Evolutionary conservation across 2,888 invertebrate species (phyloP), one percentile per base, ranked within the genome.

Genomic region (Chelonus formosanus): DNA sequence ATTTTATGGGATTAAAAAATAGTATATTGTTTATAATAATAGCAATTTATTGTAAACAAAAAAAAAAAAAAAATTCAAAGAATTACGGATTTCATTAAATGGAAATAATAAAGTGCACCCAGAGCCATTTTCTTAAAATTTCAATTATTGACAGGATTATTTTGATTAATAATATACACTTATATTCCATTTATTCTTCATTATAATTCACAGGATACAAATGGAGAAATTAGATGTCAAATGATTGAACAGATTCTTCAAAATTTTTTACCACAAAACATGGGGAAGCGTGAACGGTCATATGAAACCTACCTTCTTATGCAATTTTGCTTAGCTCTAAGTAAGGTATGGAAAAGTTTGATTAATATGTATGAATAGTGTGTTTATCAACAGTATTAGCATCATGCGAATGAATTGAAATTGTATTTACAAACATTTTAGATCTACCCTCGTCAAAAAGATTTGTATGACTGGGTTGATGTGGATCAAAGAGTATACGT

Each of bases 371-470:
- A 20, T 20, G 2, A 20, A 20, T 20, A 20, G 20, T 20, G 20
- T 20, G 20, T 1, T 20, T 20, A 20, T 20, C 20, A 20, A 2
- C 20, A 45, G 5, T 3, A 45, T 45, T 3, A n/a, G 3, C 45
- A 45, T 45, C 20, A 20, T 20, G 20, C 2, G 20, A 20, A 20
- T 20, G 20, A 20, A 20, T 20, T 20, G 20, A 20, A 20, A 20
- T 20, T 1, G 20, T 2, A 20, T 20, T 20, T 20, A 20, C 20
- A 20, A 10, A 45, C n/a, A 47, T 73, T 72, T 4, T 71, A 85
- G 85, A 80, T 84, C 58, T 82, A 82, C 72, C 85, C 85, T 20
- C 77, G 84, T 70, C 80, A 84, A 73, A 85, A 85, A 71, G 85
- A 85, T 67, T 77, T 85, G 10, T 81, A 84, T 68, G 81, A 82